A percentile compares a stretch with the other conserved stretches of the same genome.
Conservation (phyloP, 2,888 invertebrate genomes). For the Cabera pusaria region DNA sequence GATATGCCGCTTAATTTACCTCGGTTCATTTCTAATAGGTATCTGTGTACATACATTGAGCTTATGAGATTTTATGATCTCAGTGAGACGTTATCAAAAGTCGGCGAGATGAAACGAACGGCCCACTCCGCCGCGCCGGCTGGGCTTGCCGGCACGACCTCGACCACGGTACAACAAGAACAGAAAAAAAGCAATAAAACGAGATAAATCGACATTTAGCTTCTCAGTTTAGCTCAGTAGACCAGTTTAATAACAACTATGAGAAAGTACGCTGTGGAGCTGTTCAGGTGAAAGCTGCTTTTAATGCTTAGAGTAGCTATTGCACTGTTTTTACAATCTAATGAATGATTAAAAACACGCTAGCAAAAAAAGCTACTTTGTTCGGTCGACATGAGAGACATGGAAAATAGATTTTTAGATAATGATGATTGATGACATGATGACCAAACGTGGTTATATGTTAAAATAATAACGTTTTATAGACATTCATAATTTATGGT, state of each 20-base stretch:
- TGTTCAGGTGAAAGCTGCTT: too few species aligned
- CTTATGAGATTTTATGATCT: constrained; percentile 54
- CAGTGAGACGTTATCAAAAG: constrained; percentile 52
- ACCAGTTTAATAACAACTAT: constrained; percentile 6
- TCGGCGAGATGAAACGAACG: constrained; percentile 47
- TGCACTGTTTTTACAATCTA: too few species aligned
- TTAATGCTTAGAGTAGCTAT: too few species aligned
- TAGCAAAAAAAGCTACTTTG: too few species aligned
- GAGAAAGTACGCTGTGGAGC: too few species aligned
- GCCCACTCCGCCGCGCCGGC: constrained; percentile 36
- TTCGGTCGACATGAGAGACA: too few species aligned
- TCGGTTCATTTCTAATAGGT: constrained; percentile 32
- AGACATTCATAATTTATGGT: too few species aligned
- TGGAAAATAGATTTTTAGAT: too few species aligned
- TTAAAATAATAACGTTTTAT: too few species aligned
- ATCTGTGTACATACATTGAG: constrained; percentile 38
- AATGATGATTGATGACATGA: too few species aligned
- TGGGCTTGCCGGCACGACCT: constrained; percentile 39
- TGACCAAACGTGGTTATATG: too few species aligned
- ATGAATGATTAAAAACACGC: too few species aligned
- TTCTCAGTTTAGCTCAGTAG: constrained; percentile 27
- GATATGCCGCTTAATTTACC: constrained; percentile 23
- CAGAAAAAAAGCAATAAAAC: constrained; percentile 38
- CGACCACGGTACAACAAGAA: constrained; percentile 44
- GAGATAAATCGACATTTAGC: constrained; percentile 40